phyloP scores from a whole-genome alignment of 2,888 invertebrate species.

The Anticlea derivata region DNA sequence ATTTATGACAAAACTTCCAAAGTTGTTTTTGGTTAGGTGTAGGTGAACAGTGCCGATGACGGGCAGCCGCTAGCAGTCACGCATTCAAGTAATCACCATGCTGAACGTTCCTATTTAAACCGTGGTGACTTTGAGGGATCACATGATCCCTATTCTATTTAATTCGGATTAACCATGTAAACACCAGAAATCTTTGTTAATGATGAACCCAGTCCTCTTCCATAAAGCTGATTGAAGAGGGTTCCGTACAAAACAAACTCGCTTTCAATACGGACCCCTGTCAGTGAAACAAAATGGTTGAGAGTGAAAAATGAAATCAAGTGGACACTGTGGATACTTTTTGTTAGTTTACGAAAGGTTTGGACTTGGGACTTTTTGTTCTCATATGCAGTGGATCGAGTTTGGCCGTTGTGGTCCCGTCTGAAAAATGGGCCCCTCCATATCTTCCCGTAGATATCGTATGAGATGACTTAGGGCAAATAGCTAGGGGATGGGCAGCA shows the following conservation, averaged over 20 bases:
- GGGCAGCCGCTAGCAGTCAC: too few species aligned
- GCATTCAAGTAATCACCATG: too few species aligned
- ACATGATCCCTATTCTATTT: neutral
- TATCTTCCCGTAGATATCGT: too few species aligned
- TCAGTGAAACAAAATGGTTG: constrained; percentile 75
- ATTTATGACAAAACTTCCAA: too few species aligned
- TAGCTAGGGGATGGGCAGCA: too few species aligned
- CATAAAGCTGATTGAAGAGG: constrained; percentile 66
- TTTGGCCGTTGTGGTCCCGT: too few species aligned
- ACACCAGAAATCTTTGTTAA: constrained; percentile 59
- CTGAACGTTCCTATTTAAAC: neutral
- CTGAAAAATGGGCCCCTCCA: too few species aligned
- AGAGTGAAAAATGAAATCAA: constrained; percentile 82
- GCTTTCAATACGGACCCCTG: constrained; percentile 71
- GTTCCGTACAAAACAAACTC: constrained; percentile 65
- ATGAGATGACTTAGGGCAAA: too few species aligned
- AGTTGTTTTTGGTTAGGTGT: too few species aligned
- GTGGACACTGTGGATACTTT: constrained; percentile 60
- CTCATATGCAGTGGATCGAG: too few species aligned
- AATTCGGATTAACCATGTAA: constrained; percentile 10
- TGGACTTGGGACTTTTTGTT: neutral
- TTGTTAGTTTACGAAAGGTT: constrained; percentile 22
- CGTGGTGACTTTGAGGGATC: too few species aligned
- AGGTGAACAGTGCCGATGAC: too few species aligned
- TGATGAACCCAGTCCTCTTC: constrained; percentile 55